Percentiles rank a stretch among this genome's conserved stretches.
phyloP scores from a whole-genome alignment of 2,797 vertebrate species.

The Megalops cyprinoides region DNA sequence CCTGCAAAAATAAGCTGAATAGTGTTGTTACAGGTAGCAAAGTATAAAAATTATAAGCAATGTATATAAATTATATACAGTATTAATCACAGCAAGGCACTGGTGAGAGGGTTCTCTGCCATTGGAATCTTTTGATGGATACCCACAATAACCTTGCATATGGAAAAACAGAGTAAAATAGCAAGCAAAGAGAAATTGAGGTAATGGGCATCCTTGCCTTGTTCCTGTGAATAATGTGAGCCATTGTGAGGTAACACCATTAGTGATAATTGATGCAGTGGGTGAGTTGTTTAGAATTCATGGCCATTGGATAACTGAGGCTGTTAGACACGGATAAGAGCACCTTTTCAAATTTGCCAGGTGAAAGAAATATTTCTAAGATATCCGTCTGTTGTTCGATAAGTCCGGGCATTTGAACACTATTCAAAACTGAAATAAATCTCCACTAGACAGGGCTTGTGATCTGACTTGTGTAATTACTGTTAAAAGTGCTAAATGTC shows the following conservation, averaged over 20 bases:
- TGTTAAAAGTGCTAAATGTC: no score
- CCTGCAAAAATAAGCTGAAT: no score
- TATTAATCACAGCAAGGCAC: background rate
- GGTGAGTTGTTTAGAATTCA: background rate
- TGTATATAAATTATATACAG: background rate
- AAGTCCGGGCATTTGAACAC: background rate
- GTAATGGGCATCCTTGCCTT: background rate
- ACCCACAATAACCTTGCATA: no score
- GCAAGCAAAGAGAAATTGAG: background rate
- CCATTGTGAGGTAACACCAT: constrained; percentile 1
- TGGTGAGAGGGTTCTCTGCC: background rate
- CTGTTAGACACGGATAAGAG: background rate
- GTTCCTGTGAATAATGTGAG: background rate
- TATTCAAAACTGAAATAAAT: no score
- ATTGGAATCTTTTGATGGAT: background rate
- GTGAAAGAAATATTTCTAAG: background rate
- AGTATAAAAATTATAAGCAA: background rate
- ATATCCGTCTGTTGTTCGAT: background rate
- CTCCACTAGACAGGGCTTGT: no score
- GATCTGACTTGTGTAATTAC: no score
- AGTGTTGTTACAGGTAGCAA: no score
- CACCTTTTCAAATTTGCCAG: background rate
- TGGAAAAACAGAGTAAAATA: background rate
- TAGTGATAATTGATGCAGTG: background rate
- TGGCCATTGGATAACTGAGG: background rate